phyloP scores from a whole-genome alignment of 2,797 vertebrate genomes.

The Nyctalus aviator region DNA sequence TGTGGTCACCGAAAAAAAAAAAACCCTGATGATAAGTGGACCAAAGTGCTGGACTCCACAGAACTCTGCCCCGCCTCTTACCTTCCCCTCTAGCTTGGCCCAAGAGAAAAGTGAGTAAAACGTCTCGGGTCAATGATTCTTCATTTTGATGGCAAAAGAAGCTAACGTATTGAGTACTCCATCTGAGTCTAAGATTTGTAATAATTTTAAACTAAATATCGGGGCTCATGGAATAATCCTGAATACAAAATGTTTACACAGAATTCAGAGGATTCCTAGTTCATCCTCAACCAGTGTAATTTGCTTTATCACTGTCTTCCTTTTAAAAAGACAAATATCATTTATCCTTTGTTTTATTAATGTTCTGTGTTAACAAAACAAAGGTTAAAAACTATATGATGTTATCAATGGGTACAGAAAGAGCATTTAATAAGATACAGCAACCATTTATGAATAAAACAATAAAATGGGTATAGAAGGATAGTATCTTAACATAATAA shows the following conservation, averaged over 20 bases:
- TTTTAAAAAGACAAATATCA: constrained; percentile 36
- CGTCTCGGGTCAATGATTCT: not conserved
- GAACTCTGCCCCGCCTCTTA: not conserved
- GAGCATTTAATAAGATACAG: not conserved
- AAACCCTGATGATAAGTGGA: not conserved
- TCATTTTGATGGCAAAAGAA: not conserved
- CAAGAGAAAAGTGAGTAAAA: constrained; percentile 23
- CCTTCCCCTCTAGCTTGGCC: not conserved
- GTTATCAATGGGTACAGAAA: not conserved
- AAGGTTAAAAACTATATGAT: not conserved
- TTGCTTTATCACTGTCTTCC: not conserved
- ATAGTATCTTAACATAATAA: not conserved
- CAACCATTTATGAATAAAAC: not conserved
- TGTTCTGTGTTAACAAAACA: not conserved
- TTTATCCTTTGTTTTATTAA: not conserved
- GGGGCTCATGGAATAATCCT: not conserved
- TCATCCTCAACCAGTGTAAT: not conserved
- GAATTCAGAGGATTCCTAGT: not conserved
- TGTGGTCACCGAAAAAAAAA: constrained; percentile 68
- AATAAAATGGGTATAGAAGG: not conserved
- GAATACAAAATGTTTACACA: not conserved
- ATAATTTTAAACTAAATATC: constrained; percentile 38
- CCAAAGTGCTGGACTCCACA: not conserved
- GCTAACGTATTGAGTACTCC: not conserved
- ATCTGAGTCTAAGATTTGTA: not conserved